phyloP scores from a whole-genome alignment of 1,140 invertebrate species.

The Triops cancriformis region DNA sequence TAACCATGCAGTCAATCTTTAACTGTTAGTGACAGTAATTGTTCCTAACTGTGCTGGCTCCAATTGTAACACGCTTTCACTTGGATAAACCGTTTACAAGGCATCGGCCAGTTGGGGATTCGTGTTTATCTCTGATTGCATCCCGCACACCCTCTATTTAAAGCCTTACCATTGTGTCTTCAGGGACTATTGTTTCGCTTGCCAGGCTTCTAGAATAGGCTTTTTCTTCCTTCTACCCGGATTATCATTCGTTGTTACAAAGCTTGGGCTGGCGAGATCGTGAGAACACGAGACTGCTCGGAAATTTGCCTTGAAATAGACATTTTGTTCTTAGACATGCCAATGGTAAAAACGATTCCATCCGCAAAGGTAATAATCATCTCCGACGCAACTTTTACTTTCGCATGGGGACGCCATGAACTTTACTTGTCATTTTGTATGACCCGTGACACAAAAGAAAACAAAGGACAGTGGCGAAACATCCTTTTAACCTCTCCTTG shows the following conservation, averaged over 20 bases:
- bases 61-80: neutral
- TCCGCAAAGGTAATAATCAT: neutral
- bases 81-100: neutral
- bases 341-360: neutral
- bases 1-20: constrained; percentile 11
- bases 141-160: neutral
- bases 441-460: neutral
- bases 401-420: neutral
- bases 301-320: neutral
- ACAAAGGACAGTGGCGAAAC: neutral
- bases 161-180: neutral
- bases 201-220: neutral
- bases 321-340: neutral
- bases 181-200: neutral
- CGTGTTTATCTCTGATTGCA: neutral
- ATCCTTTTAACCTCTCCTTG: constrained; percentile 13
- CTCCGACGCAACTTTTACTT: neutral
- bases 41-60: neutral
- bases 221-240: neutral
- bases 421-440: neutral
- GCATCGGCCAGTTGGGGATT: neutral
- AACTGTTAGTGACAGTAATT: neutral
- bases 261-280: neutral
- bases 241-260: neutral
- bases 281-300: neutral